These are phyloP conservation scores for Columba janthina DNA, from an alignment of 2,113 vertebrate genomes.

Conservation along the genomic window DNA sequence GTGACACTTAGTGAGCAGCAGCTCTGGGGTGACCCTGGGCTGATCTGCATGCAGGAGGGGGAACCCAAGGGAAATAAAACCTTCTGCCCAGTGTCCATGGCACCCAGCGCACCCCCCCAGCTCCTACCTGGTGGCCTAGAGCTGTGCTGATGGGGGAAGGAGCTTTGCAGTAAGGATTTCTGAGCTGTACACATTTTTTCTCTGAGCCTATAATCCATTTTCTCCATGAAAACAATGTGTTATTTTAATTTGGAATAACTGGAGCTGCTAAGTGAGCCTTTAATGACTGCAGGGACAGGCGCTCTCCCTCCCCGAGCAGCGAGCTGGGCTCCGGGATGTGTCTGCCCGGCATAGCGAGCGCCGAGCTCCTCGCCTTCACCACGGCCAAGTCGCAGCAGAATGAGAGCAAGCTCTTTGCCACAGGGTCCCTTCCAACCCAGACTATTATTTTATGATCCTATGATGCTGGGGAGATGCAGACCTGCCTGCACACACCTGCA, in stretches of 20 bases:
- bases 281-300: neutral
- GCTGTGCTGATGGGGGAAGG: neutral
- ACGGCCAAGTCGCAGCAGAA: neutral
- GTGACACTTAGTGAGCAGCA: neutral
- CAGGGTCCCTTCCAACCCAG: no score
- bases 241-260: slow-evolving; percentile 50
- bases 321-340: neutral
- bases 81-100: neutral
- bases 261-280: neutral
- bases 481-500: neutral
- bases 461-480: neutral
- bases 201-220: slow-evolving; percentile 40
- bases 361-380: neutral
- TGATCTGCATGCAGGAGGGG: neutral
- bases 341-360: neutral
- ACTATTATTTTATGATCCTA: no score
- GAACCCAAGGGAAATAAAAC: neutral
- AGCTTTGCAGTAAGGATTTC: neutral
- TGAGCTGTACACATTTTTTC: neutral
- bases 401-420: neutral
- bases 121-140: neutral
- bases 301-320: neutral
- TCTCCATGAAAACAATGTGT: slow-evolving; percentile 4
- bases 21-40: neutral
- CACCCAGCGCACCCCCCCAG: neutral